These are phyloP conservation scores for Sisyra nigra DNA, from an alignment of 2,888 invertebrate species.

Conservation along the genomic window DNA sequence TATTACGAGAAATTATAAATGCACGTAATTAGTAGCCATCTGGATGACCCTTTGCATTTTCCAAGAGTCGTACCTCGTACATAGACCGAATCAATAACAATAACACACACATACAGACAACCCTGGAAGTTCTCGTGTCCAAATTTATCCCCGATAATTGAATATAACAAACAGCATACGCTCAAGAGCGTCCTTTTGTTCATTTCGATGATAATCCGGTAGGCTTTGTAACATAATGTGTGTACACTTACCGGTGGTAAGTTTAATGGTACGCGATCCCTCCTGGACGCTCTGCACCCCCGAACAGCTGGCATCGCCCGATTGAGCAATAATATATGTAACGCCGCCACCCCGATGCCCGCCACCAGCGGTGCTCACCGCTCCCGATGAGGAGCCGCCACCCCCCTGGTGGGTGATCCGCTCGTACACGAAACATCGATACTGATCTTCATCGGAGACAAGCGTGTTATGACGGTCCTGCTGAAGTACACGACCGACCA, in stretches of 20 bases:
- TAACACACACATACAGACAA: too few species aligned
- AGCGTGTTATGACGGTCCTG: slow-evolving; percentile 34
- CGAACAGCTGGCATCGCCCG: slow-evolving; percentile 66
- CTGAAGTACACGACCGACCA: slow-evolving; percentile 57
- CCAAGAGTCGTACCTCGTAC: too few species aligned
- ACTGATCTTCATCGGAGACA: slow-evolving; percentile 57
- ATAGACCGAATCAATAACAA: too few species aligned
- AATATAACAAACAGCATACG: too few species aligned
- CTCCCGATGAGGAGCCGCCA: slow-evolving; percentile 23
- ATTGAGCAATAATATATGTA: slow-evolving; percentile 54
- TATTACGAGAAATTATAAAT: too few species aligned
- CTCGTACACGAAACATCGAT: slow-evolving; percentile 69
- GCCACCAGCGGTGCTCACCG: not conserved
- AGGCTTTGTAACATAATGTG: too few species aligned
- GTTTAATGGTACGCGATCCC: slow-evolving; percentile 62
- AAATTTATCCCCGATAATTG: too few species aligned
- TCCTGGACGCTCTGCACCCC: slow-evolving; percentile 59
- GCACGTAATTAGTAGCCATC: too few species aligned
- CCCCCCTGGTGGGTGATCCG: slow-evolving; percentile 26
- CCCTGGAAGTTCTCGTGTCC: too few species aligned
- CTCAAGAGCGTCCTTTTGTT: too few species aligned
- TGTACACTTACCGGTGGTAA: slow-evolving; percentile 46
- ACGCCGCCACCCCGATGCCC: slow-evolving; percentile 30
- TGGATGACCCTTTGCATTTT: too few species aligned
- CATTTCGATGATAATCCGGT: too few species aligned